Evolutionary conservation across 2,888 invertebrate species (phyloP).

Genomic region (Pycnomerus fuliginosus): DNA sequence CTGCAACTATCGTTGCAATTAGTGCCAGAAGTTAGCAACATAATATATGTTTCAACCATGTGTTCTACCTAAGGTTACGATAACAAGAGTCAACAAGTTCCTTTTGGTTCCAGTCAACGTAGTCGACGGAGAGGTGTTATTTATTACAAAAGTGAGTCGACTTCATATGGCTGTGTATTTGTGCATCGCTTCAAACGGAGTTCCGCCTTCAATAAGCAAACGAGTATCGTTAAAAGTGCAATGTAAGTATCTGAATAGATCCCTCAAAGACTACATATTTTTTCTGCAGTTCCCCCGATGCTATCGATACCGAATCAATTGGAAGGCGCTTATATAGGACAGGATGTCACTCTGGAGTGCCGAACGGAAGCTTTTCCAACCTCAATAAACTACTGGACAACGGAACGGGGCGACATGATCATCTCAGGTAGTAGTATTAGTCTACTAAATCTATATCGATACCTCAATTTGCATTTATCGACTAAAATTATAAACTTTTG

Average conservation of each 20-base stretch:
- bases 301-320: constrained; percentile 90
- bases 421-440: constrained; percentile 71
- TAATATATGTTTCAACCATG: too few species aligned
- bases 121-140: constrained; percentile 83
- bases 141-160: constrained; percentile 84
- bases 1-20: too few species aligned
- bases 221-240: constrained; percentile 79
- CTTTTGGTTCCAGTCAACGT: constrained; percentile 69
- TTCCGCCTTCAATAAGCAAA: constrained; percentile 87
- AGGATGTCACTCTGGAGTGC: constrained; percentile 85
- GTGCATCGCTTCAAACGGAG: constrained; percentile 91
- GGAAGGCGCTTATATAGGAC: constrained; percentile 85
- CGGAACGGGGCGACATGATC: constrained; percentile 88
- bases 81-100: neutral
- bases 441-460: constrained; percentile 5
- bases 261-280: constrained; percentile 1
- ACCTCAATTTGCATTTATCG: too few species aligned
- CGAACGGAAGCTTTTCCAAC: constrained; percentile 90
- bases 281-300: constrained; percentile 87
- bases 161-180: constrained; percentile 92
- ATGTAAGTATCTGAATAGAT: constrained; percentile 63
- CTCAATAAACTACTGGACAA: constrained; percentile 94
- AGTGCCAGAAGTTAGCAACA: too few species aligned
- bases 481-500: too few species aligned
- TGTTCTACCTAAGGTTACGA: neutral